Percentiles rank a stretch among this genome's conserved stretches.
Evolutionary conservation across 2,113 vertebrate genomes (phyloP).

Genomic region (Lichenostomus cassidix): DNA sequence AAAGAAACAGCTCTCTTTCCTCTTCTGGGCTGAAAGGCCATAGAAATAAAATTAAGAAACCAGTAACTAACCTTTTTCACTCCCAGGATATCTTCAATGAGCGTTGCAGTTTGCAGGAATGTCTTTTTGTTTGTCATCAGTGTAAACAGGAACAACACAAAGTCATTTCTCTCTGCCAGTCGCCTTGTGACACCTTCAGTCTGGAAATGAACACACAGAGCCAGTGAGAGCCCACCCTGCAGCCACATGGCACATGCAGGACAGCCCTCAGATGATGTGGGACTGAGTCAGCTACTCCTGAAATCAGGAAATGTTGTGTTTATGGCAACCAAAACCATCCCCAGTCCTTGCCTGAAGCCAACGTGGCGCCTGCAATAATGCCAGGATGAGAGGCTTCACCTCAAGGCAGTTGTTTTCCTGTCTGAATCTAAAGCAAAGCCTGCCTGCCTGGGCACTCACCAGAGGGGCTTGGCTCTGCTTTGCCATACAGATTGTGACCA

Average conservation of each 20-base stretch:
- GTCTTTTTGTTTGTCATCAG: conserved; percentile 97
- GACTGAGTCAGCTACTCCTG: neutral
- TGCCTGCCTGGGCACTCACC: neutral
- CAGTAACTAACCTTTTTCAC: conserved; percentile 88
- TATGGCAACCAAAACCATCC: neutral
- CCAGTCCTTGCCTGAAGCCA: neutral
- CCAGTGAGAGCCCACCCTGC: neutral
- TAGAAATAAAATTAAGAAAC: neutral
- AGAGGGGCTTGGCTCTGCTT: neutral
- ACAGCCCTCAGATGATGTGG: neutral
- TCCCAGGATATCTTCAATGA: conserved; percentile 94
- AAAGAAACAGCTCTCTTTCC: neutral
- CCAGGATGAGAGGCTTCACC: neutral
- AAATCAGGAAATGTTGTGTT: neutral
- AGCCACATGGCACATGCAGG: accelerated
- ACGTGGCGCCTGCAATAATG: accelerated
- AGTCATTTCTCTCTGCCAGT: conserved; percentile 91
- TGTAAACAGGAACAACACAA: conserved; percentile 93
- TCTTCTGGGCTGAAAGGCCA: neutral
- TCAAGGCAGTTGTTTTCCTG: neutral
- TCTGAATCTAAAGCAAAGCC: neutral
- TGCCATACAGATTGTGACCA: neutral
- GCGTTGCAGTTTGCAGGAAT: conserved; percentile 92
- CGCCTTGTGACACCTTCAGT: conserved; percentile 91
- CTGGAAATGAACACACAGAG: conserved; percentile 61